Percentiles rank a stretch among this genome's conserved stretches.
These are phyloP conservation scores for Ibycter americanus DNA, from an alignment of 2,797 vertebrate genomes.

Conservation along the genomic window DNA sequence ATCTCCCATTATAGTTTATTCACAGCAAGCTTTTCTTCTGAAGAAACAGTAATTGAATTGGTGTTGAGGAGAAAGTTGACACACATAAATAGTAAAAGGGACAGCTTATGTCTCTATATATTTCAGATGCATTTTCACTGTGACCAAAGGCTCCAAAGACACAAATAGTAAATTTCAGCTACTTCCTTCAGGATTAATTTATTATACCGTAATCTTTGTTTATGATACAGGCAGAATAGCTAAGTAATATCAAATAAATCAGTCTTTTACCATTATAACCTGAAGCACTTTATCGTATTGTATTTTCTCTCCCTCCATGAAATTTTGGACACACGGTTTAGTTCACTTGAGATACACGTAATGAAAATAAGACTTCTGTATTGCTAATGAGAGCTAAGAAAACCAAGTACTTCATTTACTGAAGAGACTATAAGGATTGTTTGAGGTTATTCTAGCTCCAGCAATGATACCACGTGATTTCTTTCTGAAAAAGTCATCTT, in stretches of 20 bases:
- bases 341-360: background rate
- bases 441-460: background rate
- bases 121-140: conserved; percentile 42
- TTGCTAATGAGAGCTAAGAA: background rate
- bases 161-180: conserved; percentile 47
- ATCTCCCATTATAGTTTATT: conserved; percentile 30
- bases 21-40: conserved; percentile 47
- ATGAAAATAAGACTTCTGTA: background rate
- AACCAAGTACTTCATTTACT: background rate
- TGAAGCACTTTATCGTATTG: background rate
- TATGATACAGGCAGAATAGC: conserved; percentile 42
- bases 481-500: background rate
- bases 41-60: conserved; percentile 55
- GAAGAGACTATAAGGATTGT: background rate
- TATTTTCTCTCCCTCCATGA: background rate
- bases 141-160: conserved; percentile 32
- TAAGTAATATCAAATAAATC: conserved; percentile 60
- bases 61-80: conserved; percentile 46
- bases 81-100: conserved; percentile 31
- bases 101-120: background rate
- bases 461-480: background rate
- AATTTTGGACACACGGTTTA: background rate
- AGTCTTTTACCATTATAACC: conserved; percentile 14
- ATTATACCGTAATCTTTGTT: conserved; percentile 59
- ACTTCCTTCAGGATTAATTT: conserved; percentile 49